phyloP scores from a whole-genome alignment of 2,888 invertebrate genomes.

The Zele albiditarsus region DNA sequence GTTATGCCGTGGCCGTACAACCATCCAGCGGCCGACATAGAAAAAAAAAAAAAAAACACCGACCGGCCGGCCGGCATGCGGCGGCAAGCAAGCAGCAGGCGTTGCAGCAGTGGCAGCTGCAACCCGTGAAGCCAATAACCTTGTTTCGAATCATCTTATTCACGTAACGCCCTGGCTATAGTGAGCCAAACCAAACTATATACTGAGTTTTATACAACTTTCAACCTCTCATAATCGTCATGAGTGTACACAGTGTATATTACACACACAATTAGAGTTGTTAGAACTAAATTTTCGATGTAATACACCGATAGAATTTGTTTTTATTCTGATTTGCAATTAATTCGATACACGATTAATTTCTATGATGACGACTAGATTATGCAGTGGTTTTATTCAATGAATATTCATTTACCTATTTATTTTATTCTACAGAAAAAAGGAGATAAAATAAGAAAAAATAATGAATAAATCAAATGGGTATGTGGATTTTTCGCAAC shows the following conservation, averaged over 20 bases:
- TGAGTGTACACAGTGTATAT: neutral
- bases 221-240: slow-evolving; percentile 24
- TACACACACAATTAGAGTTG: neutral
- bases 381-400: neutral
- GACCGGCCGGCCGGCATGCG: slow-evolving; percentile 38
- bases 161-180: slow-evolving; percentile 55
- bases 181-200: slow-evolving; percentile 53
- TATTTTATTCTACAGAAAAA: neutral
- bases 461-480: neutral
- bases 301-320: neutral
- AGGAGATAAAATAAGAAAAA: neutral
- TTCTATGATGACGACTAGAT: neutral
- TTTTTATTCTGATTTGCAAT: too few species aligned
- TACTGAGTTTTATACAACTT: slow-evolving; percentile 43
- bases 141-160: slow-evolving; percentile 66
- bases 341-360: too few species aligned
- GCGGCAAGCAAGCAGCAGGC: slow-evolving; percentile 36
- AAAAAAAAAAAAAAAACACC: slow-evolving; percentile 20
- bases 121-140: slow-evolving; percentile 63
- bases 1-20: slow-evolving; percentile 15
- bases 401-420: neutral
- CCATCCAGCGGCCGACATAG: slow-evolving; percentile 6
- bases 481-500: slow-evolving; percentile 3
- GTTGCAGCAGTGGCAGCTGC: slow-evolving; percentile 51
- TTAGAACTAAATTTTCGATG: too few species aligned